These are phyloP conservation scores for Hyalella azteca DNA, from an alignment of 2,888 invertebrate genomes.

Conservation along the genomic window DNA sequence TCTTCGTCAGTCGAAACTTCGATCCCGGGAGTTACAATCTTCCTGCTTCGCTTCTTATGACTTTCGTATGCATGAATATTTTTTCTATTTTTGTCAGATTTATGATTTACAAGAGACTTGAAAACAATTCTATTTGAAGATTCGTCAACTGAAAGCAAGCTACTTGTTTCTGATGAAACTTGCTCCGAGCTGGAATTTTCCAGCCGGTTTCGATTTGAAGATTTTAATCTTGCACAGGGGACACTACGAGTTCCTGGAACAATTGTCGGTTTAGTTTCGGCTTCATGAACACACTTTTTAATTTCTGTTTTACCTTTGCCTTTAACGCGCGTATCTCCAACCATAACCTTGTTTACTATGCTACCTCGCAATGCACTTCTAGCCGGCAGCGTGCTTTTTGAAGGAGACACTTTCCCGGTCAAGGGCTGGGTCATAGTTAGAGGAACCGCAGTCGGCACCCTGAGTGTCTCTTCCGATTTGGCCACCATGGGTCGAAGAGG, in stretches of 20 bases:
- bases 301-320: background rate
- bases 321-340: background rate
- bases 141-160: background rate
- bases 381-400: too few relatives aligned
- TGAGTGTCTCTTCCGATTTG: constrained; percentile 1
- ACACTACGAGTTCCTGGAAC: background rate
- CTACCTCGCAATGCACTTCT: too few relatives aligned
- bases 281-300: background rate
- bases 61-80: background rate
- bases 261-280: background rate
- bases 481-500: background rate
- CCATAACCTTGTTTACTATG: constrained; percentile 21
- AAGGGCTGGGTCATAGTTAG: background rate
- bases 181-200: background rate
- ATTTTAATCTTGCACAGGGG: background rate
- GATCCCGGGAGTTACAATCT: too few relatives aligned
- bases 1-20: background rate
- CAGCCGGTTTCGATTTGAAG: background rate
- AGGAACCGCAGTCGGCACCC: background rate
- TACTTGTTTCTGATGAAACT: background rate
- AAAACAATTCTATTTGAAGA: background rate
- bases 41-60: background rate
- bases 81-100: background rate
- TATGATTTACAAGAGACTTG: background rate
- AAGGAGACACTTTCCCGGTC: background rate